These are phyloP conservation scores for Drosophila nannoptera DNA, from an alignment of 1,140 invertebrate species.

Conservation along the genomic window DNA sequence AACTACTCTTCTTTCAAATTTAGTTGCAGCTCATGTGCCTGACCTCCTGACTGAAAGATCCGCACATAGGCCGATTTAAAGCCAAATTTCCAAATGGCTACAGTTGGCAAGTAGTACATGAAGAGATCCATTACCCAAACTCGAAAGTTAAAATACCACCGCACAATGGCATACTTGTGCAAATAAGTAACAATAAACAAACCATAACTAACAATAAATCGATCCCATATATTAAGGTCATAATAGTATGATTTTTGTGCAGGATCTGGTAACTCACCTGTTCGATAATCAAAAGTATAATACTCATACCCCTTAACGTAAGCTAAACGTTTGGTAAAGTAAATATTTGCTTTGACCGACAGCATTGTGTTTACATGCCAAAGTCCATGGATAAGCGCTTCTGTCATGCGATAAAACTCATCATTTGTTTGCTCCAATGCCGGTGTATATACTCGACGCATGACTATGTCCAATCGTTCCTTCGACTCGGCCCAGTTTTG, in stretches of 20 bases:
- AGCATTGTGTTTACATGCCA: slow-evolving; percentile 72
- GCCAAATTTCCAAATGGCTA: slow-evolving; percentile 75
- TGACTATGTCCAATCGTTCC: slow-evolving; percentile 62
- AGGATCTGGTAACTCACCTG: slow-evolving; percentile 40
- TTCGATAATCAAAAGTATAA: slow-evolving; percentile 63
- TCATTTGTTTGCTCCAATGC: slow-evolving; percentile 53
- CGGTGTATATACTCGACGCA: slow-evolving; percentile 64
- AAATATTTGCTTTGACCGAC: slow-evolving; percentile 61
- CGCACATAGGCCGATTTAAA: slow-evolving; percentile 67
- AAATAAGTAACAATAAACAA: slow-evolving; percentile 67
- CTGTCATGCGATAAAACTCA: slow-evolving; percentile 67
- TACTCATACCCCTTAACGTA: slow-evolving; percentile 73
- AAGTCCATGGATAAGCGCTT: slow-evolving; percentile 64
- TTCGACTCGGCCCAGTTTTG: slow-evolving; percentile 63
- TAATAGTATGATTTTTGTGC: slow-evolving; percentile 59
- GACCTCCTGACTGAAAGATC: slow-evolving; percentile 58
- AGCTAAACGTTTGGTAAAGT: slow-evolving; percentile 69
- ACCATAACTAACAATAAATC: slow-evolving; percentile 64
- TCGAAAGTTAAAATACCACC: slow-evolving; percentile 73
- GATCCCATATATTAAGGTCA: slow-evolving; percentile 68
- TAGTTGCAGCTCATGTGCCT: slow-evolving; percentile 54
- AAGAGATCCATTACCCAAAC: slow-evolving; percentile 59
- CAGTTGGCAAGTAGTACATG: slow-evolving; percentile 71
- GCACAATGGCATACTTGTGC: slow-evolving; percentile 65
- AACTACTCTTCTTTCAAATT: slow-evolving; percentile 49